A percentile compares a stretch with the other conserved stretches of the same genome.
phyloP scores from a whole-genome alignment of 2,797 vertebrate species.

The Distichodus sexfasciatus region DNA sequence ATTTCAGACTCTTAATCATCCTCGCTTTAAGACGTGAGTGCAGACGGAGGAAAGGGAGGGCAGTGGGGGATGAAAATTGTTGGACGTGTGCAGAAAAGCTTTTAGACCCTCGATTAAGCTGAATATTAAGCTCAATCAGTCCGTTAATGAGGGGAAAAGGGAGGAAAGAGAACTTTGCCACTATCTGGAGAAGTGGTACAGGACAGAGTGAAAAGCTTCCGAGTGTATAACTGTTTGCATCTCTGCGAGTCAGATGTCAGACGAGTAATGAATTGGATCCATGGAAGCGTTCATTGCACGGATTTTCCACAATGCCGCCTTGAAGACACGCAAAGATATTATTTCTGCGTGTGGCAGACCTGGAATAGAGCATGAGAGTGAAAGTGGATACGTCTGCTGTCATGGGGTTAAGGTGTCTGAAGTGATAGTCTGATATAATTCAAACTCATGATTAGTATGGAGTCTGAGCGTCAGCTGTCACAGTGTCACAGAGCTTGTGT shows the following conservation, averaged over 20 bases:
- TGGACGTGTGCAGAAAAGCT: not conserved
- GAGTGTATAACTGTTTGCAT: not conserved
- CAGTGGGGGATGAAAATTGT: not conserved
- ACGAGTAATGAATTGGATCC: not conserved
- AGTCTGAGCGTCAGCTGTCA: not conserved
- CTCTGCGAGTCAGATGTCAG: not conserved
- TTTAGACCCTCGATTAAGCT: slow-evolving; percentile 23
- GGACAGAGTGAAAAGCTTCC: not conserved
- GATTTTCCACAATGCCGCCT: not conserved
- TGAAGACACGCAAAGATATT: not conserved
- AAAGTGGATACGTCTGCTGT: not conserved
- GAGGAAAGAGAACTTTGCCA: not conserved
- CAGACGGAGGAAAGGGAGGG: not conserved
- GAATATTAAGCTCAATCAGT: slow-evolving; percentile 34
- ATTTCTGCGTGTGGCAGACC: not conserved
- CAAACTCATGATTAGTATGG: not conserved
- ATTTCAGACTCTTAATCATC: slow-evolving; percentile 25
- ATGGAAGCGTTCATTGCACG: not conserved
- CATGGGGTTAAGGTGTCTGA: not conserved
- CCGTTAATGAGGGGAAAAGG: slow-evolving; percentile 7
- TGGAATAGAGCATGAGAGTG: not conserved
- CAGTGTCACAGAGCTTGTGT: not conserved
- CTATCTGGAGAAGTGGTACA: not conserved
- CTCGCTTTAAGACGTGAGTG: not conserved
- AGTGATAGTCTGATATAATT: not conserved